A percentile compares a stretch with the other conserved stretches of the same genome.
These are phyloP conservation scores for Spilogale gracilis DNA, from an alignment of 2,113 vertebrate genomes.

Conservation along the genomic window DNA sequence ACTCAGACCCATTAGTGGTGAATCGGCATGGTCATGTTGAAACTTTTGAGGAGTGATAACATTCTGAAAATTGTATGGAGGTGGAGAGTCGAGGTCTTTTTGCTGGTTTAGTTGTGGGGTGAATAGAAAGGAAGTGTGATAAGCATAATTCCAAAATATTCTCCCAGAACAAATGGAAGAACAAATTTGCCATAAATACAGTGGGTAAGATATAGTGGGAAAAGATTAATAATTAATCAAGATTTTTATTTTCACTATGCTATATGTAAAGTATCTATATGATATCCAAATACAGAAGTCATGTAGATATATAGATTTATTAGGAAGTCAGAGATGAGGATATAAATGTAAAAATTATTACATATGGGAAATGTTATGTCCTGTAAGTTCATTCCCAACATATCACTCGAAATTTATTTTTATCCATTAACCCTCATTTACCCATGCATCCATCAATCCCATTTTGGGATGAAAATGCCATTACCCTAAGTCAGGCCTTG, in stretches of 20 bases:
- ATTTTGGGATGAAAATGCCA: not conserved
- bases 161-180: not conserved
- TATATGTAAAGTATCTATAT: not conserved
- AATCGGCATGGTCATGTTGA: not conserved
- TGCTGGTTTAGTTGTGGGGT: not conserved
- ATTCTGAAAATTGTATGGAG: not conserved
- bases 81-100: not conserved
- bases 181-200: not conserved
- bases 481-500: not conserved
- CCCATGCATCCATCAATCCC: not conserved
- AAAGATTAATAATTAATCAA: not conserved
- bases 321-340: not conserved
- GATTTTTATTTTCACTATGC: not conserved
- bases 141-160: not conserved
- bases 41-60: not conserved
- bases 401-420: not conserved
- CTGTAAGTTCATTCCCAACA: not conserved
- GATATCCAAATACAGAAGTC: not conserved
- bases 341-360: not conserved
- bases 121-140: not conserved
- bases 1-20: not conserved
- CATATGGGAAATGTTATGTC: not conserved
- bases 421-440: not conserved
- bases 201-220: not conserved
- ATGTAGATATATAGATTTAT: not conserved